Conservation (phyloP, 2,888 invertebrate species). For the Synanthedon vespiformis region DNA sequence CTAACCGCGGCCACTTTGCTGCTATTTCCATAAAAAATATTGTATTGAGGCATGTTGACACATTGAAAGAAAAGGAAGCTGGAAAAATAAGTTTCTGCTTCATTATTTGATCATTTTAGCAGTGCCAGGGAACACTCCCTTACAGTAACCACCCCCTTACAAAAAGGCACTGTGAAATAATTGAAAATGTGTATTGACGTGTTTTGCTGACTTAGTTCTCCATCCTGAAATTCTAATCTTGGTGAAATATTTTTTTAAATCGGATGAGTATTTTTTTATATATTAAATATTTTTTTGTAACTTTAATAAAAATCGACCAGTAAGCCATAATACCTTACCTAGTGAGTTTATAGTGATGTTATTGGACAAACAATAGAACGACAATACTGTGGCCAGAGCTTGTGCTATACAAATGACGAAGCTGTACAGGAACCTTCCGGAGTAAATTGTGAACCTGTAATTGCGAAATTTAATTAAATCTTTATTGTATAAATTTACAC, state of each 20-base stretch:
- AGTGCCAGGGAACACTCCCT: too few species aligned
- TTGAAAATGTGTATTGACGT: too few species aligned
- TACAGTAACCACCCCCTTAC: too few species aligned
- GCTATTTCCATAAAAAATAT: slow-evolving; percentile 25
- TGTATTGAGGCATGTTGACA: slow-evolving; percentile 16
- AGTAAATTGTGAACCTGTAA: slow-evolving; percentile 24
- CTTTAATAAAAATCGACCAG: not conserved
- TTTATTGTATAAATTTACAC: too few species aligned
- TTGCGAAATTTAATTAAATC: not conserved
- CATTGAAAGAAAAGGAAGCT: slow-evolving; percentile 26
- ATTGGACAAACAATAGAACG: slow-evolving; percentile 13
- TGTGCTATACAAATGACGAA: slow-evolving; percentile 16
- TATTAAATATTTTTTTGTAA: not conserved
- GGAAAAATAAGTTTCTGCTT: slow-evolving; percentile 1
- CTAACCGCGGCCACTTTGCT: slow-evolving; percentile 28
- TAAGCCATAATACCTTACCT: not conserved
- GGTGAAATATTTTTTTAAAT: too few species aligned
- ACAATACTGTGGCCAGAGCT: slow-evolving; percentile 10
- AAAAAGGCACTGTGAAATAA: too few species aligned
- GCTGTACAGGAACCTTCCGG: slow-evolving; percentile 21
- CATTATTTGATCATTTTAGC: too few species aligned
- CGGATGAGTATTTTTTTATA: too few species aligned
- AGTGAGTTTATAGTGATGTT: not conserved
- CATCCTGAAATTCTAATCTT: too few species aligned
- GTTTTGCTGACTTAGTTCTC: too few species aligned